Evolutionary conservation across 2,797 vertebrate species (phyloP), one percentile per base, ranked within the genome.

Genomic region (Sebastes flavidus): DNA sequence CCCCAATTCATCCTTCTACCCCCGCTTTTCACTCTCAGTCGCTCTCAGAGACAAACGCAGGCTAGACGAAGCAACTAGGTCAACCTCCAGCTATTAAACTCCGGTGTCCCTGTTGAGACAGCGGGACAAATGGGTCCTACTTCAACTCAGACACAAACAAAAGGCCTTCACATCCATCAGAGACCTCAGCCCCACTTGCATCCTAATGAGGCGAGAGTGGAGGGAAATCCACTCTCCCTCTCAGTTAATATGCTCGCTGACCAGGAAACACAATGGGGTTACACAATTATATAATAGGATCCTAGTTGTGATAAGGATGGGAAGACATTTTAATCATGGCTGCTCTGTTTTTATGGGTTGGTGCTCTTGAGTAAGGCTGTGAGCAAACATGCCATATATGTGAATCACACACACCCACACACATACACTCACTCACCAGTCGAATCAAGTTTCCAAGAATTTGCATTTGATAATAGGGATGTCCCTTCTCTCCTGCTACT

Each of bases 21-120:
- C 77, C 65, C 62, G 49, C 68, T 83, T 78, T 75, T 85, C 84
- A 73, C 85, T 81, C 59, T 68, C 76, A 63, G 81, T 72, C 32
- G 16, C 78, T 85, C 80, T 59, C 78, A 81, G 74, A 91, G 75
- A 89, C 61, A 56, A 85, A 70, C 20, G 30, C 71, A 56, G 83
- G 34, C 84, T 22, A 85, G 86, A 84, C 71, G 7, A 88, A 82
- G 78, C 86, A 93, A 89, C 82, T 92, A 81, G 93, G 93, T 92
- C 92, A 90, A 77, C 78, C 86, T 88, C 65, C 84, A 66, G 86
- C 87, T 75, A 88, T 89, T 83, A 88, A 77, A 88, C 34, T 65
- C 61, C 77, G 2, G 49, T 65, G 85, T 88, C 78, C 69, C 76
- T 25, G 84, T 80, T 77, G 84, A 82, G 84, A 88, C 87, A 89